Evolutionary conservation across 2,113 vertebrate species (phyloP).

Genomic region (Chionodraco myersi): DNA sequence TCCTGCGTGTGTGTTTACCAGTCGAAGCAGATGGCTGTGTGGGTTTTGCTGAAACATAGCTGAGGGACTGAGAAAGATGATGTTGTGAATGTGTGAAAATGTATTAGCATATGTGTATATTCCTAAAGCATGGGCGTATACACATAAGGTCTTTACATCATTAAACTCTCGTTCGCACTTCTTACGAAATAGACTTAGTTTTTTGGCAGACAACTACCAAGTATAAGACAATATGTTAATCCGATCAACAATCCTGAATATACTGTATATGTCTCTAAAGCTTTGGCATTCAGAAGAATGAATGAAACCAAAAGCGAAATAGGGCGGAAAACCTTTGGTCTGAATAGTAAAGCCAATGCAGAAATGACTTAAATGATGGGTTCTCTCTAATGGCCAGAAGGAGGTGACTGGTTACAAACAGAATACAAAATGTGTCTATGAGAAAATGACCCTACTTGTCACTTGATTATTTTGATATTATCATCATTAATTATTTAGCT

Average conservation of each 20-base stretch:
- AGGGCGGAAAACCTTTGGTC: too few species aligned
- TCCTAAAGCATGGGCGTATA: background rate
- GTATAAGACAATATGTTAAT: conserved; percentile 6
- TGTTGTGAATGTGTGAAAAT: conserved; percentile 12
- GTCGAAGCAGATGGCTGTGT: conserved; percentile 62
- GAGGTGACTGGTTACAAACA: too few species aligned
- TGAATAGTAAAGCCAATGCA: too few species aligned
- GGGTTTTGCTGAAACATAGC: conserved; percentile 38
- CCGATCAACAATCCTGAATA: conserved; percentile 1
- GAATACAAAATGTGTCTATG: too few species aligned
- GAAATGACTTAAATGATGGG: too few species aligned
- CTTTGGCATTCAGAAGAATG: background rate
- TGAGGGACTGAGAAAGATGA: background rate
- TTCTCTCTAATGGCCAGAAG: too few species aligned
- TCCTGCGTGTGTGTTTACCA: conserved; percentile 32
- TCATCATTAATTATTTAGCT: too few species aligned
- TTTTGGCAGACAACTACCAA: background rate
- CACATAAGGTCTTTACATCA: conserved; percentile 6
- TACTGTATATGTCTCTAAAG: background rate
- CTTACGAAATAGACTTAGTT: conserved; percentile 7
- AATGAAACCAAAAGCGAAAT: background rate
- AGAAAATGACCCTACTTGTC: too few species aligned
- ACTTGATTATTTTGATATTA: too few species aligned
- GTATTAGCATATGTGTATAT: background rate
- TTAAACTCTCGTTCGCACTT: background rate